Conservation (phyloP, 2,797 vertebrate species). For the Macroramphosus scolopax region DNA sequence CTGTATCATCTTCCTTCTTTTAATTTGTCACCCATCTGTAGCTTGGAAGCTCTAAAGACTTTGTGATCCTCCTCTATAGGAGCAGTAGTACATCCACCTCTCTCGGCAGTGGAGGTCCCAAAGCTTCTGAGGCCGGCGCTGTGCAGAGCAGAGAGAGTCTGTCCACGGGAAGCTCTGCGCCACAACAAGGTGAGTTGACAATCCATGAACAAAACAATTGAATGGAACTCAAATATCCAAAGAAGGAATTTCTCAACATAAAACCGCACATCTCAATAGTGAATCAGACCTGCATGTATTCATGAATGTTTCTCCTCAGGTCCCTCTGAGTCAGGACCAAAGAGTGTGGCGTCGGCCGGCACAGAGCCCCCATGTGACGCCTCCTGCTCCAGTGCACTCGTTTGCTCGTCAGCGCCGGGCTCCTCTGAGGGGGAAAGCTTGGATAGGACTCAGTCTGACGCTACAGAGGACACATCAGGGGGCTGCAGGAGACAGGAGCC, state of each 20-base stretch:
- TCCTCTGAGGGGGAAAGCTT: conserved; percentile 22
- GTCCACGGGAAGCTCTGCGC: conserved; percentile 44
- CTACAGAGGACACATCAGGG: conserved; percentile 53
- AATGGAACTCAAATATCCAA: too few relatives aligned
- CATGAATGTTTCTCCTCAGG: conserved; percentile 22
- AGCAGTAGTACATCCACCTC: conserved; percentile 88
- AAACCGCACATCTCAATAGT: too few relatives aligned
- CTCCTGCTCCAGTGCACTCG: conserved; percentile 44
- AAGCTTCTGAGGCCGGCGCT: conserved; percentile 73
- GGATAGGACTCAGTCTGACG: conserved; percentile 52
- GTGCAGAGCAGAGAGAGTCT: conserved; percentile 60
- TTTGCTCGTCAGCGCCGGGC: conserved; percentile 21
- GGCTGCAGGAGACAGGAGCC: conserved; percentile 74
- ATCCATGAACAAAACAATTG: too few relatives aligned
- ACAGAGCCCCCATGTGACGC: conserved; percentile 41
- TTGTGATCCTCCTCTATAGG: conserved; percentile 66
- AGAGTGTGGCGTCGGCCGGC: conserved; percentile 28
- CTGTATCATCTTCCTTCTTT: too few relatives aligned
- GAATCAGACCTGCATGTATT: too few relatives aligned
- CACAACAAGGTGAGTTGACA: conserved; percentile 78
- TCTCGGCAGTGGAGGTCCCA: conserved; percentile 81
- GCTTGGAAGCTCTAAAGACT: not conserved
- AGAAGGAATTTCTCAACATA: too few relatives aligned
- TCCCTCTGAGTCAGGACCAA: conserved; percentile 48
- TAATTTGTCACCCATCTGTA: too few relatives aligned